Evolutionary conservation across 37 sponge, comb jelly and placozoan genomes (phyloP), one percentile per base, ranked within the genome.

Genomic region (Dysidea cf. avara): DNA sequence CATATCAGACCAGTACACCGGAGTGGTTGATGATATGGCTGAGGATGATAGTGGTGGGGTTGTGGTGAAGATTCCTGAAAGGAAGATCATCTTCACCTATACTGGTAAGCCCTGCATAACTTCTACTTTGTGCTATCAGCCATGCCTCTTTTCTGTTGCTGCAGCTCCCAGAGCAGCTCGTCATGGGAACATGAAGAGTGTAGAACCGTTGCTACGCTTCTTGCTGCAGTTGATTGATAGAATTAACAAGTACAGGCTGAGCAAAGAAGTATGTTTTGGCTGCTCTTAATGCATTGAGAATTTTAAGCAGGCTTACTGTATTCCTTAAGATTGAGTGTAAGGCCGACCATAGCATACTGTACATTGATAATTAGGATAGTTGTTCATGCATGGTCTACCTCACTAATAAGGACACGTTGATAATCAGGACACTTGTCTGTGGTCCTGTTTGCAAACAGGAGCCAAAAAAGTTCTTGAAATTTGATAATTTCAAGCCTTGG

Each of bases 1-100:
- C 62, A 62, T 89, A 28, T 66, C 90, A 25, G 85, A 89, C 65
- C 81, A 83, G 62, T 89, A 83, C 71, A 83, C 85, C 47, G 90
- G 85, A 14, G 36, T 63, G n/a, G 54, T 53, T 20, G 82, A 84
- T 21, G 82, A 85, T 24, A 57, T 38, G 72, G 13, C 43, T 73
- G 34, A 72, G 34, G 86, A 85, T 13, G 85, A 89, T 11, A 62
- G 68, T 36, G 90, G 83, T 2, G 55, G 38, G 2, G 72, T 75
- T 24, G 71, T 73, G 18, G 76, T 79, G 17, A 78, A 51, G 21
- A 71, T 62, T 38, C 71, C 85, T 29, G 47, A 79, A 28, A 68
- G 60, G 20, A 46, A 75, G 34, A 56, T 89, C 2, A 31, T 49
- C 32, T 59, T 83, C 17, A 89, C 84, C 2, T 89, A 80, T 38